Evolutionary conservation across 2,888 invertebrate genomes (phyloP).

Genomic region (Chloroclysta siterata): DNA sequence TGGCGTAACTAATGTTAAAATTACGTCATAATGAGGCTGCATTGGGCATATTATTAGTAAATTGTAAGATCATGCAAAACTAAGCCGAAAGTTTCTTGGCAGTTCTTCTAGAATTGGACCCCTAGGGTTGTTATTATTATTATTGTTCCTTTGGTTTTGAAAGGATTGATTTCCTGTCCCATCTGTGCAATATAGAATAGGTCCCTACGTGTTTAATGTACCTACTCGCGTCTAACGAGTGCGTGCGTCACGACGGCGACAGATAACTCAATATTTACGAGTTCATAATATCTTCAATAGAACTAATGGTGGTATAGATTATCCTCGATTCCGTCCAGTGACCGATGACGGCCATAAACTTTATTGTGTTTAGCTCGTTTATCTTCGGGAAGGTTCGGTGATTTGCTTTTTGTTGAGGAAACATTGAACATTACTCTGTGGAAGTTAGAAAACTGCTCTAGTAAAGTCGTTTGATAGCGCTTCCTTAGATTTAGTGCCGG

Average conservation of each 20-base stretch:
- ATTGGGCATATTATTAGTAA: no score
- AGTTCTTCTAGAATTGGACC: no score
- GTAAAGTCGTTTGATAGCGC: not conserved
- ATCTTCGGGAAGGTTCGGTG: constrained; percentile 9
- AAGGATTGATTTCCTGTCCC: no score
- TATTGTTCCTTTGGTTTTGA: no score
- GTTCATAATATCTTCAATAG: constrained; percentile 20
- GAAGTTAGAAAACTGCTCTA: not conserved
- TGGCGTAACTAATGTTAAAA: no score
- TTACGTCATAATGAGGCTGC: no score
- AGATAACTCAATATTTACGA: constrained; percentile 22
- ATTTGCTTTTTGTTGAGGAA: constrained; percentile 10
- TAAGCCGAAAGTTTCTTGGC: no score
- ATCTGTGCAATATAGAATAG: no score
- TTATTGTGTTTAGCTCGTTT: constrained; percentile 19
- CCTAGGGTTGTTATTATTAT: no score
- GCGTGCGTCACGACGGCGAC: constrained; percentile 12
- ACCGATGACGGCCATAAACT: constrained; percentile 13
- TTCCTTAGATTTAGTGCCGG: not conserved
- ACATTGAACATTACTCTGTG: not conserved
- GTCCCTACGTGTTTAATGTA: no score
- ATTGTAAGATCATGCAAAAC: no score
- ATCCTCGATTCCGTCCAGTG: constrained; percentile 17
- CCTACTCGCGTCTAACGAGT: no score
- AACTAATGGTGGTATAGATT: constrained; percentile 21